Evolutionary conservation across 2,888 invertebrate genomes (phyloP), one percentile per base, ranked within the genome.

Genomic region (Melieria crassipennis): DNA sequence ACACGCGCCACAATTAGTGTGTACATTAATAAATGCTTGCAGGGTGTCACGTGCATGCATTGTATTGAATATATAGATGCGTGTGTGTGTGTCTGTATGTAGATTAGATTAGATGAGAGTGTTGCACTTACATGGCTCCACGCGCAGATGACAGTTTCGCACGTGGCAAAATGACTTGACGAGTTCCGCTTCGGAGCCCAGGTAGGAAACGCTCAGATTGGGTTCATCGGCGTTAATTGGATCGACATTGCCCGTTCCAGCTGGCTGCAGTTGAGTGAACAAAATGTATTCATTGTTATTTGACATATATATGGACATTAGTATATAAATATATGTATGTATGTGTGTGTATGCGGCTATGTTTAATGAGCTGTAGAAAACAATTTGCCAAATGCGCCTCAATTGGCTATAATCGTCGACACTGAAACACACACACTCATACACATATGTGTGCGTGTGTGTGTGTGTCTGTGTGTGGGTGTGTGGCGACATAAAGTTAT

Each of bases 101-200:
- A 30, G 30, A 30, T 16, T 48, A 30, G 4, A 16, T 48, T n/a
- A 48, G 4, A 16, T 48, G 7, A 48, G 10, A 4, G 42, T 5
- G 1, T 61, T 61, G 30, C 62, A 79, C 84, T 84, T 77, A 86
- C 86, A 86, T 57, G 82, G 77, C 68, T 82, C 75, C 10, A 83
- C 79, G 60, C 82, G 82, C 43, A 85, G 62, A 30, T 81, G 84
- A 62, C 86, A 86, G 48, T 85, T 84, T 65, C 78, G 80, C 47
- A 83, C 75, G 16, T 75, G 71, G 65, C 86, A 86, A 76, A 86
- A 86, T 48, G 84, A 78, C 62, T 77, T 76, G 65, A 83, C 77
- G 55, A 86, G 75, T 62, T 81, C 79, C 0, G 85, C 84, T 74
- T 86, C 86, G 11, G 81, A 79, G 11, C 86, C 86, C 7, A 73